A percentile compares a stretch with the other conserved stretches of the same genome.
phyloP scores from a whole-genome alignment of 1,140 invertebrate genomes.

The Pogonomyrmex californicus region DNA sequence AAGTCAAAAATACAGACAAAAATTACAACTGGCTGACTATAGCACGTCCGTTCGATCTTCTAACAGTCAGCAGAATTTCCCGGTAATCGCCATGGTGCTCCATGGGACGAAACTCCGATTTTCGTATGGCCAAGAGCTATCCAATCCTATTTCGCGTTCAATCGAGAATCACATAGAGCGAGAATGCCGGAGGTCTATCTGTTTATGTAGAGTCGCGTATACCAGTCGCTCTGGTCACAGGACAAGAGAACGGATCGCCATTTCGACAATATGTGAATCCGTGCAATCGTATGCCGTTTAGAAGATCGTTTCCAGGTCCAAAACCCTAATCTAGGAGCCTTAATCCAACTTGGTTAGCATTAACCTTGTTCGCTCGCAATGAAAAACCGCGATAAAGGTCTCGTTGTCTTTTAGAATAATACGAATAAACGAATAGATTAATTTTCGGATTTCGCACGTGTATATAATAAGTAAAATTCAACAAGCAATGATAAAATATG shows the following conservation, averaged over 20 bases:
- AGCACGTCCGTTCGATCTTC: constrained; percentile 52
- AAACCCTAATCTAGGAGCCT: background rate
- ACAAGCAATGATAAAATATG: constrained; percentile 11
- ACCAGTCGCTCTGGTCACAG: background rate
- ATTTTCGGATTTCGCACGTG: background rate
- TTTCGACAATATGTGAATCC: constrained; percentile 37
- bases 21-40: constrained; percentile 49
- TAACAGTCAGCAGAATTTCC: constrained; percentile 63
- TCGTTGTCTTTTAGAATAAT: constrained; percentile 1
- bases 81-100: constrained; percentile 67
- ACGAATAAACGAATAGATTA: constrained; percentile 19
- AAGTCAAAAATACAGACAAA: background rate
- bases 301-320: constrained; percentile 43
- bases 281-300: constrained; percentile 47
- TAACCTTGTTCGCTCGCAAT: constrained; percentile 28
- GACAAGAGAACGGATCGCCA: background rate
- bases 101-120: constrained; percentile 31
- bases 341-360: constrained; percentile 64
- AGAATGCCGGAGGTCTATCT: constrained; percentile 26
- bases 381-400: constrained; percentile 46
- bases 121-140: constrained; percentile 42
- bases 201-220: constrained; percentile 40
- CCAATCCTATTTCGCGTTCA: constrained; percentile 67
- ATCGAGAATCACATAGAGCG: constrained; percentile 19
- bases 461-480: constrained; percentile 18